These are phyloP conservation scores for Apodemus agrarius DNA, from an alignment of 2,797 vertebrate species.

Conservation along the genomic window DNA sequence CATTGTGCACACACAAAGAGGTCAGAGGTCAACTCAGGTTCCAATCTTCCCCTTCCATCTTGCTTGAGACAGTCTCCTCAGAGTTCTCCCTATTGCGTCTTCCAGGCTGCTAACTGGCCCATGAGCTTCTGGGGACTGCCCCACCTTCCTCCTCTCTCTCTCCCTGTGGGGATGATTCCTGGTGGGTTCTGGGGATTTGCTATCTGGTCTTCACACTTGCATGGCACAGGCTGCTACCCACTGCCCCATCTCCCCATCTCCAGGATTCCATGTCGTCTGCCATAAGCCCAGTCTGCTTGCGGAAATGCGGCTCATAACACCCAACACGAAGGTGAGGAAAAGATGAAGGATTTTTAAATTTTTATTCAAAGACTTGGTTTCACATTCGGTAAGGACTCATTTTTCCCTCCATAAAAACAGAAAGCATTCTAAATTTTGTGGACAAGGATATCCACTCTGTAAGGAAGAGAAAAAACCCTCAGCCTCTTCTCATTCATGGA, in stretches of 20 bases:
- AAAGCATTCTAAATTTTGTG: neutral
- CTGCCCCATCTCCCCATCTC: no score
- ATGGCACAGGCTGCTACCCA: no score
- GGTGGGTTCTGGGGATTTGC: neutral
- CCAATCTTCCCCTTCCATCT: neutral
- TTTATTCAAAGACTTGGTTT: conserved; percentile 38
- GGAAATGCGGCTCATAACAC: neutral
- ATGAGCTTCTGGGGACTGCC: neutral
- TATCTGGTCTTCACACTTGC: neutral
- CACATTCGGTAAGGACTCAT: conserved; percentile 45
- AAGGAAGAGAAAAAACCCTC: neutral
- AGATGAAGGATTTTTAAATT: neutral
- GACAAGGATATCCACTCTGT: conserved; percentile 14
- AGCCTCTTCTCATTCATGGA: neutral
- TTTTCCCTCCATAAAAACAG: conserved; percentile 5
- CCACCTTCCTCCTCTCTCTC: neutral
- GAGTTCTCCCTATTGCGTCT: neutral
- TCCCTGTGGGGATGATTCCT: no score
- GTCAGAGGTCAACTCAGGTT: neutral
- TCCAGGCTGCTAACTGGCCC: neutral
- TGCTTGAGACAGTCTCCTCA: neutral
- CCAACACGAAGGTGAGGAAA: neutral
- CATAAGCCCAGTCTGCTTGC: neutral
- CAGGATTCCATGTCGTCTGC: rapidly evolving
- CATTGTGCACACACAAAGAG: neutral